Base-by-base conservation (phyloP, 2,113 vertebrate species). In the Forbesichthys agassizii region DNA sequence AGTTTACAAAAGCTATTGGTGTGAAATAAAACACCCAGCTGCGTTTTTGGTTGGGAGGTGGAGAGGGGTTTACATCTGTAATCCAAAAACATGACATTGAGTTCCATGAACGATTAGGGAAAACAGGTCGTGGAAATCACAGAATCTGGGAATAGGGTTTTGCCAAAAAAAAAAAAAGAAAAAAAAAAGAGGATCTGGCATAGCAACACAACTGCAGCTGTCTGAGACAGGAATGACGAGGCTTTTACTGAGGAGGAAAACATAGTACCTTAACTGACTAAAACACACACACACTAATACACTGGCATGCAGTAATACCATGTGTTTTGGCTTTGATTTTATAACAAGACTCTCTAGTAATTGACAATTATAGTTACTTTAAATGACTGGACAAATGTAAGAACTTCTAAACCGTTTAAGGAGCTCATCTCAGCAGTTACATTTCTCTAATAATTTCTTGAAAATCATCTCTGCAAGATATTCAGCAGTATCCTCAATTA, bases 131-230 rank as follows among this genome's bases (percentile, higher is more conserved):
- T 83, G 87, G 86, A 90, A 88, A 89, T 87, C 70, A 58, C 83
- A 83, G 80, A 90, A 87, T 87, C 84, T 88, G 87, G 88, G 89
- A 88, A 82, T 82, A 78, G 47, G 74, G 53, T 83, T 87, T 80
- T 88, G 87, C 81, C 74, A 71, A 66, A 10, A 18, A n/a, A 6
- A n/a, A 6, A 10, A 20, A 56, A 9, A 9, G 3, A 20, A 14
- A 10, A 18, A 16, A 75, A 66, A 68, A 20, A 20, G 20, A 55
- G 0, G 13, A 1, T 1, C 77, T 82, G 75, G 76, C 69, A 74
- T 68, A 16, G 64, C 49, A 71, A 79, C 77, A 67, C 54, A 72
- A 12, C 46, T 79, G 87, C 88, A 91, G 88, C 87, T 91, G 90
- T 87, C 76, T 76, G 75, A 72, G 73, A 80, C 55, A 49, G 0